Conservation (phyloP, 2,797 vertebrate species). For the Onychomys leucogaster region DNA sequence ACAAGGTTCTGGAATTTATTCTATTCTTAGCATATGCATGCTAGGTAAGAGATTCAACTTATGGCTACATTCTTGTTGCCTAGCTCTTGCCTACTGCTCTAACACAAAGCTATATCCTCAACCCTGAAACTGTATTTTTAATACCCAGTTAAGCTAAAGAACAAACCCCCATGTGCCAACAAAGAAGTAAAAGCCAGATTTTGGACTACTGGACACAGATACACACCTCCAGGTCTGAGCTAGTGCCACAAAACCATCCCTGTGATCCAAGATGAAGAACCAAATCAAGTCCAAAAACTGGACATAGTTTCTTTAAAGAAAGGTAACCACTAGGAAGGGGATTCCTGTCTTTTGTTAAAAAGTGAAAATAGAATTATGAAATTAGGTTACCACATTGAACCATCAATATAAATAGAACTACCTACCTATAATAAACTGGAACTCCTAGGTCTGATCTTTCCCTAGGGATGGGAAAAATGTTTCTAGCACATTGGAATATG, state of each 20-base stretch:
- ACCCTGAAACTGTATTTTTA: not conserved
- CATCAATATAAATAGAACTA: not conserved
- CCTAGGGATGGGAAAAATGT: not conserved
- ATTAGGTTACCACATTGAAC: not conserved
- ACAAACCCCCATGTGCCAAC: conserved; percentile 28
- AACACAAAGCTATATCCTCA: not conserved
- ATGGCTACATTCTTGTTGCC: not conserved
- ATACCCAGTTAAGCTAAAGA: conserved; percentile 9
- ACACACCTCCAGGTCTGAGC: not conserved
- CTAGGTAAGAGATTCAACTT: not conserved
- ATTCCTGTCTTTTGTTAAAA: not conserved
- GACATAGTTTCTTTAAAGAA: not conserved
- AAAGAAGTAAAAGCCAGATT: conserved; percentile 13
- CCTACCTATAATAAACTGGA: not conserved
- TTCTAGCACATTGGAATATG: not conserved
- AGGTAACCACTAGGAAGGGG: not conserved
- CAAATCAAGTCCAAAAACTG: conserved; percentile 31
- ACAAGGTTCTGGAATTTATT: conserved; percentile 5
- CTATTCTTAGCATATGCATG: conserved; percentile 16
- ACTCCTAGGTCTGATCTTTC: not conserved
- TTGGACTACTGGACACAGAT: not conserved
- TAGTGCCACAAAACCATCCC: not conserved
- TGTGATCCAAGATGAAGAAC: conserved; percentile 42
- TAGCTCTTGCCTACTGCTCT: not conserved
- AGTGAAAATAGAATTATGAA: not conserved